Evolutionary conservation across 1,140 invertebrate species (phyloP).

Genomic region (Lasioglossum baleicum): DNA sequence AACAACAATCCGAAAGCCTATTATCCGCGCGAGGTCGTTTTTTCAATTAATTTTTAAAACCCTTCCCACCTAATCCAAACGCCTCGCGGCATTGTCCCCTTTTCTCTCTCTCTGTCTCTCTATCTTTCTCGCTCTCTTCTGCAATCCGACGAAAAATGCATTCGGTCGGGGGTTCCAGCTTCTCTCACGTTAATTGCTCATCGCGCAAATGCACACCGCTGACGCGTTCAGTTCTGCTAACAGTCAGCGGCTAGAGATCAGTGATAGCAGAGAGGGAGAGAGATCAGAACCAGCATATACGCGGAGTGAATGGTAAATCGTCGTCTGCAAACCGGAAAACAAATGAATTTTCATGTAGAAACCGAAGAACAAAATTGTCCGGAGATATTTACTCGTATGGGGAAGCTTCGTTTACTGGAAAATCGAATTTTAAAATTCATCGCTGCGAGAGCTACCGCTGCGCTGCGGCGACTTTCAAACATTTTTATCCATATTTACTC

Average conservation of each 20-base stretch:
- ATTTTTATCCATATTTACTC: too few species aligned
- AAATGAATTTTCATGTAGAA: neutral
- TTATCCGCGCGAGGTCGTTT: neutral
- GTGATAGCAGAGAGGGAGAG: too few species aligned
- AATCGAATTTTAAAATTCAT: too few species aligned
- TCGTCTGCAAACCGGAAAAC: too few species aligned
- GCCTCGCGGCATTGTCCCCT: neutral
- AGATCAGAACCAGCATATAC: too few species aligned
- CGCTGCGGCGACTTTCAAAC: too few species aligned
- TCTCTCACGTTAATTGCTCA: slow-evolving; percentile 25
- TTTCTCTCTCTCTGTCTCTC: too few species aligned
- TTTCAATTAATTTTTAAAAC: slow-evolving; percentile 32
- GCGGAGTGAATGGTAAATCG: too few species aligned
- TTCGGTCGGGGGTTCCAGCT: neutral
- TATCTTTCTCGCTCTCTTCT: neutral
- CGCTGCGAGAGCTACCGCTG: too few species aligned
- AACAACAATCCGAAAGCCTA: slow-evolving; percentile 15
- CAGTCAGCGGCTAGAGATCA: neutral
- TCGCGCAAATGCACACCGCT: neutral
- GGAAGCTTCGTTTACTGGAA: too few species aligned
- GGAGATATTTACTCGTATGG: too few species aligned
- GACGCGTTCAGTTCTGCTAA: neutral
- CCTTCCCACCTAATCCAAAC: slow-evolving; percentile 5
- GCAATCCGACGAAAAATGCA: slow-evolving; percentile 4
- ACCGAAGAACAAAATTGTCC: too few species aligned